Base-by-base conservation (phyloP, 1,140 invertebrate genomes). In the Bombus haemorrhoidalis region DNA sequence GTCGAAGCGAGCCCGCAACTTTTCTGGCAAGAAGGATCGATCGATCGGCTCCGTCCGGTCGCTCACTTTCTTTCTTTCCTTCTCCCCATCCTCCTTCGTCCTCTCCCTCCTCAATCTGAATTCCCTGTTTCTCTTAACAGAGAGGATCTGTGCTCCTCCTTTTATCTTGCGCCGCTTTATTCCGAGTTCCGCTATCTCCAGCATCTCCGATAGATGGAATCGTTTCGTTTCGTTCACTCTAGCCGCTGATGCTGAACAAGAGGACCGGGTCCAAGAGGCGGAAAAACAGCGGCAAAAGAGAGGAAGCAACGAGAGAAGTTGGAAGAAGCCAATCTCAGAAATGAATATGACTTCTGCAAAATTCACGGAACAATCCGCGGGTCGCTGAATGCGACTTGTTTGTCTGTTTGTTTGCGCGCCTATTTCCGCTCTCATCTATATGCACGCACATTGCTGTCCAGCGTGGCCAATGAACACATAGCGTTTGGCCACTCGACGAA, bases 331-430 rank as follows among this genome's bases (percentile, higher is more conserved):
- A 94, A 94, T 94, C 93, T 93, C 91, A 90, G 91, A 92, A 94
- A 93, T 93, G 92, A 94, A 94, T 94, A 92, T 94, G 91, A 89
- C 91, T 92, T 81, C 85, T 93, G 92, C 90, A 93, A 94, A 93
- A 93, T 94, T 93, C 92, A 94, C 88, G 83, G 88, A 87, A 90
- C 88, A 90, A 92, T 93, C 83, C 91, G 86, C 89, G 89, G 78
- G 68, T 85, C 83, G 87, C 78, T 92, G 91, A 93, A 91, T 92
- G 89, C 81, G 81, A 79, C 83, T 89, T 87, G 88, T 71, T 89
- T 93, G 92, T 93, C 91, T 93, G 92, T 94, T 93, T 94, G 93
- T 93, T 94, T 93, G 92, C 89, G 87, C 86, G 89, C 89, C 91
- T 92, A 90, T 90, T 94, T 91, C 91, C 90, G 90, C 78, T 88